Base-by-base conservation (phyloP, 2,888 invertebrate species). In the Ormyrus labotus region DNA sequence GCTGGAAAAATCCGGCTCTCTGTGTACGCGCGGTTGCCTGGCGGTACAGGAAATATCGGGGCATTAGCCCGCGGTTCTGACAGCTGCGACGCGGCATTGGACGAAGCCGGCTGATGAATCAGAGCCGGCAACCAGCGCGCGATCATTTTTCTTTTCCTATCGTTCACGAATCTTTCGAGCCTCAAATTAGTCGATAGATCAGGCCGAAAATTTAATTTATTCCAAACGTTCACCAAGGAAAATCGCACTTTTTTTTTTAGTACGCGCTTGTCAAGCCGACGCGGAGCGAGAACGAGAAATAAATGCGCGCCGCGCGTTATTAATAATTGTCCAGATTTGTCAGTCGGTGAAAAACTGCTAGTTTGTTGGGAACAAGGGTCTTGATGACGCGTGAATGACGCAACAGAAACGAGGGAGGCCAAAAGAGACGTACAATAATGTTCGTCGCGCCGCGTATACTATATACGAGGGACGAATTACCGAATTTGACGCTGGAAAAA, bases 261-360 rank as follows among this genome's bases (percentile, higher is more conserved):
- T 34, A 34, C 3, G 34, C 4, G 34, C 34, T 34, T 34, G 34
- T 34, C 34, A 34, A 34, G 34, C 34, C 34, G 34, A 34, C 34
- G 34, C 34, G 5, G 45, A 13, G 53, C 50, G 61, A 71, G 81
- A 82, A 82, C 70, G 76, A 81, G 34, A 34, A 34, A 34, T 34
- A 34, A 34, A 34, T 4, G 34, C 2, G 82, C 78, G 85, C 87
- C 86, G 85, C 84, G 79, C 84, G 87, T 86, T 88, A 34, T 34
- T 34, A 34, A 34, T 34, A 88, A 89, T 88, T 86, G 86, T 84
- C 71, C 75, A 85, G 86, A 89, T 89, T 87, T 88, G 87, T 87
- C 88, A 86, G 84, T 84, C 84, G 81, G 84, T 84, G 85, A 85
- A 85, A 84, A 84, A 84, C 83, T 81, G 68, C 73, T 71, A 68